A percentile compares a stretch with the other conserved stretches of the same genome.
phyloP scores from a whole-genome alignment of 1,140 invertebrate genomes.

The Rhagoletis pomonella region DNA sequence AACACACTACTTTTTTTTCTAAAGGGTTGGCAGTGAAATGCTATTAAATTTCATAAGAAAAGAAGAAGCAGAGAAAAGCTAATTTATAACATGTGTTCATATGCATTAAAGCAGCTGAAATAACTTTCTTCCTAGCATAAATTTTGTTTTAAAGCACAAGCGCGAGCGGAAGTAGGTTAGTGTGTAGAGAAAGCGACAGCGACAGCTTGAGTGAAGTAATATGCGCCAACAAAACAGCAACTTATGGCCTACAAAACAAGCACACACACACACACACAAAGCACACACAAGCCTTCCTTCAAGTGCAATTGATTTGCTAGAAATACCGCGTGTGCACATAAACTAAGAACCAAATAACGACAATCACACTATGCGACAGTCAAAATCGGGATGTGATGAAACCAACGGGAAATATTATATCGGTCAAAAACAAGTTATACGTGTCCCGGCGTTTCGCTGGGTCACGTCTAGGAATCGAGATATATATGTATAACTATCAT shows the following conservation, averaged over 20 bases:
- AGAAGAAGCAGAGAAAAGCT: no score
- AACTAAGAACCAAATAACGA: conserved; percentile 1
- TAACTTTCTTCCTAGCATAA: neutral
- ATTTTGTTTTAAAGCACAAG: conserved; percentile 45
- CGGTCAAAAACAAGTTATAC: no score
- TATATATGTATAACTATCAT: no score
- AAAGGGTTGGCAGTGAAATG: no score
- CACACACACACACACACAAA: neutral
- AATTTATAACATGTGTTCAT: neutral
- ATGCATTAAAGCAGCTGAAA: conserved; percentile 10
- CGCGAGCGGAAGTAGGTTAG: neutral
- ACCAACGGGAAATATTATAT: no score
- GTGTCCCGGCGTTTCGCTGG: no score
- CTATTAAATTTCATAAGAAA: no score
- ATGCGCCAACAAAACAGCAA: neutral
- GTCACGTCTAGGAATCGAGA: no score
- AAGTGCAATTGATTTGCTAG: neutral
- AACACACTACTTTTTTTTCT: neutral
- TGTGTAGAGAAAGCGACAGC: no score
- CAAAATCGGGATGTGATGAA: no score
- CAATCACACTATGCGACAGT: no score
- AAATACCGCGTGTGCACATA: neutral
- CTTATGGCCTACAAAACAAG: neutral
- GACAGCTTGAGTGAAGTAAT: neutral
- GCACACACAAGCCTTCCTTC: neutral